Evolutionary conservation across 2,888 invertebrate genomes (phyloP), one percentile per base, ranked within the genome.

Genomic region (Girardia tigrina): DNA sequence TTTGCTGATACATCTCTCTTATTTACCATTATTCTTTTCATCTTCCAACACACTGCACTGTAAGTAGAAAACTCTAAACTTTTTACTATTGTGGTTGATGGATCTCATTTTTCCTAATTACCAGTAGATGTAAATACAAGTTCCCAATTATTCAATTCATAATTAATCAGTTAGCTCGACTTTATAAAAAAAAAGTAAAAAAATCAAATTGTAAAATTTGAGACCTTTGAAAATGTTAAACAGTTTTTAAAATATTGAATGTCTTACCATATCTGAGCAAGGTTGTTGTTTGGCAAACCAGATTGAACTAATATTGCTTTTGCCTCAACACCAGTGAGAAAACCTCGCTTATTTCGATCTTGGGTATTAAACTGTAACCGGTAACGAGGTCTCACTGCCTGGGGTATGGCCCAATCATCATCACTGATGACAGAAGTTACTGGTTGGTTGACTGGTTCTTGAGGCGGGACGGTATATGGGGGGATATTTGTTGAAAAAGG

Each of bases 321-420:
- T 0, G 97, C 95, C 85, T 94, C 94, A 0, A 90, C 90, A 0
- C 82, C 82, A 1, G 91, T 91, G 74, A 95, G 87, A 80, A 88
- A 90, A 0, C 94, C 94, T n/a, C 88, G 88, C 81, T 92, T 89
- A 23, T 89, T 87, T 78, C 91, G 88, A 86, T 95, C 95, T 73
- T 91, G 90, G 0, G 90, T 90, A 86, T 95, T 94, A 85, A 94
- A 95, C 71, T 93, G 87, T 84, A 94, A 94, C 0, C 93, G 94
- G 83, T 92, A 94, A 83, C 93, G 94, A 77, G 91, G 86, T 84
- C 90, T 90, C 26, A 89, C 89, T 79, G 88, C 88, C 80, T 90
- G 90, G 29, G 90, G 90, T 75, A 95, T 89, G 0, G 90, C 89
- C 94, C 95, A 94, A 80, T 93, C 93, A 28, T 76, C 78, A 23